A percentile compares a stretch with the other conserved stretches of the same genome.
These are phyloP conservation scores for Vombatus ursinus DNA, from an alignment of 2,113 vertebrate species.

Conservation along the genomic window DNA sequence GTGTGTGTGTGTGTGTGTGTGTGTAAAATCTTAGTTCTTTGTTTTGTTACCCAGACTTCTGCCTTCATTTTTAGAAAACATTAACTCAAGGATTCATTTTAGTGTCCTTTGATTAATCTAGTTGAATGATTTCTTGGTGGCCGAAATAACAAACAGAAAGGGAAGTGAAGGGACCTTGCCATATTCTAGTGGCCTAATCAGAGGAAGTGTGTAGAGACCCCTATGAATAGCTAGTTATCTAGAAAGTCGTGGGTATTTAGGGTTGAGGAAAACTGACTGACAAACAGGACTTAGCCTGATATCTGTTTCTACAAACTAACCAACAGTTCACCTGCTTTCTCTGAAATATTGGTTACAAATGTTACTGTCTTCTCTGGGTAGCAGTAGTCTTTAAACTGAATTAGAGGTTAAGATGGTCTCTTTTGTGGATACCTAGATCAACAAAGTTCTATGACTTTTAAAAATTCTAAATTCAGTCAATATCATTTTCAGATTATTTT, in stretches of 20 bases:
- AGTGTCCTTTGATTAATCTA: constrained; percentile 45
- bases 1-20: background rate
- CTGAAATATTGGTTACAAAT: background rate
- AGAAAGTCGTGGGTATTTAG: constrained; percentile 1
- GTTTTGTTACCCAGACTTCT: constrained; percentile 47
- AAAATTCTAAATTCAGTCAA: constrained; percentile 34
- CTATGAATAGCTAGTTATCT: background rate
- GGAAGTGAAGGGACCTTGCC: constrained; percentile 8
- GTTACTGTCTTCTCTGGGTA: constrained; percentile 34
- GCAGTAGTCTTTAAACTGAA: constrained; percentile 56
- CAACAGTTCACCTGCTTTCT: background rate
- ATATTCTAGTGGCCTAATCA: constrained; percentile 26
- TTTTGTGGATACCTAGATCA: background rate
- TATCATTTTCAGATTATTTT: background rate
- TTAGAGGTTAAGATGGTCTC: constrained; percentile 32
- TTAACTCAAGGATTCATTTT: constrained; percentile 53
- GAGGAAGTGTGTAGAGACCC: background rate
- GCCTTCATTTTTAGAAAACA: constrained; percentile 28
- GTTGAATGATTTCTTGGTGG: constrained; percentile 64
- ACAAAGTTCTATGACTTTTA: constrained; percentile 37
- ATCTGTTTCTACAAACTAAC: constrained; percentile 18
- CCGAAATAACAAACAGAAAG: constrained; percentile 31
- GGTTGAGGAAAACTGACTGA: background rate
- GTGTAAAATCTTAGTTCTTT: constrained; percentile 40
- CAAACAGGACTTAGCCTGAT: background rate